A percentile compares a stretch with the other conserved stretches of the same genome.
Evolutionary conservation across 2,113 vertebrate species (phyloP).

Genomic region (Aleadryas rufinucha): DNA sequence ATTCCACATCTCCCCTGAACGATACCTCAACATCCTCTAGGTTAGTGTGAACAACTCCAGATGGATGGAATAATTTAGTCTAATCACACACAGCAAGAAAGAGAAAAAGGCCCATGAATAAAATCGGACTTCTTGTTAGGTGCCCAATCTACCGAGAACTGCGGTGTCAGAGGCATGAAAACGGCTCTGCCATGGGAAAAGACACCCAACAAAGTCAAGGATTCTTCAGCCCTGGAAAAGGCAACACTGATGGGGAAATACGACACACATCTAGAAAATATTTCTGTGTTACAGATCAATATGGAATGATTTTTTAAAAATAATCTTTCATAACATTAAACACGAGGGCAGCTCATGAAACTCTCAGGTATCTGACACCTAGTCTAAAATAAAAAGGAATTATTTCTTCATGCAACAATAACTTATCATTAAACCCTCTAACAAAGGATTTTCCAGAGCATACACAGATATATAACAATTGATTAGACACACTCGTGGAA

Average conservation of each 20-base stretch:
- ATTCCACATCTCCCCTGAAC: background rate
- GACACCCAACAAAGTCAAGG: background rate
- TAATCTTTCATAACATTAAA: background rate
- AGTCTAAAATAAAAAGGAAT: background rate
- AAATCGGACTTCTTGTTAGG: background rate
- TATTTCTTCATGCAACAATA: background rate
- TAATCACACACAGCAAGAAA: background rate
- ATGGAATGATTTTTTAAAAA: background rate
- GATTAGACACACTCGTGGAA: background rate
- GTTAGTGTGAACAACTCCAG: background rate
- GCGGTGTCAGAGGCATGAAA: background rate
- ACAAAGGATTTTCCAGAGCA: background rate
- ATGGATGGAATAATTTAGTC: background rate
- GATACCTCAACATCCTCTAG: background rate
- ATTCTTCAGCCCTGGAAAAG: background rate
- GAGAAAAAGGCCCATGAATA: background rate
- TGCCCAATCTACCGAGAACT: background rate
- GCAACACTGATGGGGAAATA: background rate
- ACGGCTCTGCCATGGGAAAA: background rate
- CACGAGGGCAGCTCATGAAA: fast-evolving
- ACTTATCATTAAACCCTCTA: background rate
- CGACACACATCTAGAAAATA: background rate
- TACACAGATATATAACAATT: background rate
- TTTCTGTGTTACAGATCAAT: background rate
- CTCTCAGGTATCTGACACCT: fast-evolving